Conservation (phyloP, 2,888 invertebrate species). For the Acrocyrtus sp. region DNA sequence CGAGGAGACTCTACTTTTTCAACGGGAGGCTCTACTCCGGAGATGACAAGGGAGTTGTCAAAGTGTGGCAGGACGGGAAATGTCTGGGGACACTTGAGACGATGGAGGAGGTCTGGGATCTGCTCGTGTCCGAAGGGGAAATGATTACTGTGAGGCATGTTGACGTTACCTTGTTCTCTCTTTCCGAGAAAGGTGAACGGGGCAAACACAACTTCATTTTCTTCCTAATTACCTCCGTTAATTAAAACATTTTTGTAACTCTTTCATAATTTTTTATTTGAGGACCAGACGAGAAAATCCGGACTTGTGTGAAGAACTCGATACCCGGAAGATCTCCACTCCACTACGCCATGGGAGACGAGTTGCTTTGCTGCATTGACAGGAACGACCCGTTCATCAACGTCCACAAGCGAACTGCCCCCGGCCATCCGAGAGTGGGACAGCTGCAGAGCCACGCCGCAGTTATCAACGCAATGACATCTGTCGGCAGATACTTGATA, state of each 20-base stretch:
- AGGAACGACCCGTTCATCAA: slow-evolving; percentile 71
- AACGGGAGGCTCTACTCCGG: slow-evolving; percentile 70
- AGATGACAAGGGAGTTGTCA: slow-evolving; percentile 74
- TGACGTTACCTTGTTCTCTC: slow-evolving; percentile 73
- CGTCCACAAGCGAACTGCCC: slow-evolving; percentile 69
- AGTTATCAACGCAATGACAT: slow-evolving; percentile 44
- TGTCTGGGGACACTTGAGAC: slow-evolving; percentile 70
- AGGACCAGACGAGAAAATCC: slow-evolving; percentile 27
- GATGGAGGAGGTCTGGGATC: slow-evolving; percentile 74
- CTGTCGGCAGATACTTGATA: slow-evolving; percentile 16
- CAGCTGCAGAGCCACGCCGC: slow-evolving; percentile 55
- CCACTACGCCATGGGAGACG: slow-evolving; percentile 67
- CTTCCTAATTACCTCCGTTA: too few species aligned
- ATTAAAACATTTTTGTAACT: too few species aligned
- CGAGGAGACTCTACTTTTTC: slow-evolving; percentile 65
- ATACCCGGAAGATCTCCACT: slow-evolving; percentile 69
- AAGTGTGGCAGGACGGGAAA: slow-evolving; percentile 70
- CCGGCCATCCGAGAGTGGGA: slow-evolving; percentile 60
- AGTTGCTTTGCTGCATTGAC: slow-evolving; percentile 68
- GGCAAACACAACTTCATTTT: slow-evolving; percentile 63
- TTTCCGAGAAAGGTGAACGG: slow-evolving; percentile 68
- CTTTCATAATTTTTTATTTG: neutral
- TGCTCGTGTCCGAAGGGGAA: slow-evolving; percentile 70
- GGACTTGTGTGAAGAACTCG: slow-evolving; percentile 60
- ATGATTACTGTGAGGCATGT: slow-evolving; percentile 74